These are phyloP conservation scores for Monochamus alternatus DNA, from an alignment of 2,888 invertebrate species.

Conservation along the genomic window DNA sequence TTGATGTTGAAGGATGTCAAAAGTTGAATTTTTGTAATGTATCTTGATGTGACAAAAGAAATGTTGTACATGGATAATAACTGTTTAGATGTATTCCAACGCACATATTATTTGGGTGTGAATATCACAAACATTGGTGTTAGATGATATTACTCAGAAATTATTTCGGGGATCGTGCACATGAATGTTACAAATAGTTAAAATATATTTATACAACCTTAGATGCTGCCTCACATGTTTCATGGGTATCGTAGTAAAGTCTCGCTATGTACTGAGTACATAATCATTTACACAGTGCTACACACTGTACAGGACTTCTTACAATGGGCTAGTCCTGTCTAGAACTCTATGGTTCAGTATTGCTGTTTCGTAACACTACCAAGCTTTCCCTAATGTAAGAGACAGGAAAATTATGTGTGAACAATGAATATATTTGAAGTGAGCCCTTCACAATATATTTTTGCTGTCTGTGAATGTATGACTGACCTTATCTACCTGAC, in stretches of 20 bases:
- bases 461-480: constrained; percentile 19
- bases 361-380: background rate
- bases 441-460: constrained; percentile 15
- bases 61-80: background rate
- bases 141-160: no score
- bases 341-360: background rate
- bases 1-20: background rate
- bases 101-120: no score
- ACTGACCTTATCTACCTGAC: constrained; percentile 25
- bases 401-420: background rate
- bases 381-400: background rate
- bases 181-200: background rate
- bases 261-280: background rate
- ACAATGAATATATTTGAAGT: background rate
- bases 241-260: background rate
- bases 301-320: background rate
- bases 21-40: background rate
- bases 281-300: background rate
- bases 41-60: background rate
- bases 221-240: background rate
- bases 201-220: background rate
- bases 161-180: background rate
- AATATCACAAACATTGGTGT: no score
- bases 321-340: background rate
- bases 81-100: no score